phyloP scores from a whole-genome alignment of 2,888 invertebrate genomes.

The Agonopterix alstromeriana region DNA sequence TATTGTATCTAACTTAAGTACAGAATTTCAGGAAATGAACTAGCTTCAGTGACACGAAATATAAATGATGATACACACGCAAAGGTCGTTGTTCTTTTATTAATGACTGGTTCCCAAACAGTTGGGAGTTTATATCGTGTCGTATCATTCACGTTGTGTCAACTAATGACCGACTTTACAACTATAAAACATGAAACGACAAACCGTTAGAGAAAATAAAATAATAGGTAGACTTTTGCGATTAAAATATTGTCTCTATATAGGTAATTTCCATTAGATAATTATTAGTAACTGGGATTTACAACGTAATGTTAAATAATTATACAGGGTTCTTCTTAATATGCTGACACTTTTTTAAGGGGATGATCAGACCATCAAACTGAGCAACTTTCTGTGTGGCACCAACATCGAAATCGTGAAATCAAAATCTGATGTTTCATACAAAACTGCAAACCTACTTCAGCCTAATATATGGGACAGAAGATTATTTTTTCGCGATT shows the following conservation, averaged over 20 bases:
- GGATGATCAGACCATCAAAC: no score
- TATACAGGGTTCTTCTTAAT: no score
- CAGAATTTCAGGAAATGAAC: slow-evolving; percentile 7
- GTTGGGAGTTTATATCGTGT: slow-evolving; percentile 13
- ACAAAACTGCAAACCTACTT: no score
- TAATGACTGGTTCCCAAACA: slow-evolving; percentile 25
- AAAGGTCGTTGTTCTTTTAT: slow-evolving; percentile 26
- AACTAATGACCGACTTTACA: slow-evolving; percentile 3
- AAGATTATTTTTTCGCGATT: no score
- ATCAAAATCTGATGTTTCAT: no score
- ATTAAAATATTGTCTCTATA: neutral
- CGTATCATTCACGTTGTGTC: slow-evolving; percentile 13
- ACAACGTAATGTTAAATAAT: no score
- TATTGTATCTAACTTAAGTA: neutral
- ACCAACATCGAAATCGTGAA: no score
- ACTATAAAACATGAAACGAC: slow-evolving; percentile 2
- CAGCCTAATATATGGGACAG: no score
- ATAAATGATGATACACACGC: slow-evolving; percentile 21
- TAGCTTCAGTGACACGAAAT: slow-evolving; percentile 3
- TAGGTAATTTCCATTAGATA: no score
- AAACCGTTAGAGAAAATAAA: neutral
- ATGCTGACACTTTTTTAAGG: no score
- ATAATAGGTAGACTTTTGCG: neutral
- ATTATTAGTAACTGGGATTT: no score
- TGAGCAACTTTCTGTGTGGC: no score